A percentile compares a stretch with the other conserved stretches of the same genome.
Evolutionary conservation across 2,113 vertebrate genomes (phyloP).

Genomic region (Progne subis): DNA sequence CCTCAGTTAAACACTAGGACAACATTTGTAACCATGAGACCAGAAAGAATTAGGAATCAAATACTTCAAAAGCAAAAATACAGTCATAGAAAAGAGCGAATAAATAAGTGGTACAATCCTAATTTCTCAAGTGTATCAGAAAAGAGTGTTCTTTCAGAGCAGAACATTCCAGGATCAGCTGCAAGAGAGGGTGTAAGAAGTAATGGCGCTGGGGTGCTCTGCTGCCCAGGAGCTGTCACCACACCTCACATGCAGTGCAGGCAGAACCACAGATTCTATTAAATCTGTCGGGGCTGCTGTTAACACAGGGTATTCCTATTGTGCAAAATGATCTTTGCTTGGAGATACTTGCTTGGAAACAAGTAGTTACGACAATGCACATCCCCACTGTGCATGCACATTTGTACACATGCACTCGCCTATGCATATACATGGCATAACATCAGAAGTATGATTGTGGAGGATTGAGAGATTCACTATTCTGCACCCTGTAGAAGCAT

Average conservation of each 20-base stretch:
- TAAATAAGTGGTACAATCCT: neutral
- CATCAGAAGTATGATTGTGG: neutral
- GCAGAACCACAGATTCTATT: neutral
- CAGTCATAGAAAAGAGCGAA: neutral
- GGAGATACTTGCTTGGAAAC: neutral
- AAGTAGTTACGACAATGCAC: neutral
- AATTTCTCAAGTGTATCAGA: neutral
- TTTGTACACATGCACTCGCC: neutral
- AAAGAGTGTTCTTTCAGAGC: neutral
- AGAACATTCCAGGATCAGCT: rapidly evolving
- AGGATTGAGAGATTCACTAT: neutral
- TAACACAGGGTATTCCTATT: neutral
- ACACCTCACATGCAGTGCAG: neutral
- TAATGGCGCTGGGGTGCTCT: neutral
- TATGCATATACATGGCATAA: neutral
- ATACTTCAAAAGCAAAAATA: neutral
- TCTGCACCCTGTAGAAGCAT: neutral
- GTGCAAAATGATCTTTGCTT: neutral
- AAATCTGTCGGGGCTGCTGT: neutral
- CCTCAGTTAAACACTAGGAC: neutral
- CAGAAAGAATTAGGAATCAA: neutral
- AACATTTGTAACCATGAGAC: neutral
- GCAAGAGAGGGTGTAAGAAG: neutral
- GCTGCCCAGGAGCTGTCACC: neutral
- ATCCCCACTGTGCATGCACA: neutral